Base-by-base conservation (phyloP, 2,888 invertebrate species). In the Camponotus fellah region DNA sequence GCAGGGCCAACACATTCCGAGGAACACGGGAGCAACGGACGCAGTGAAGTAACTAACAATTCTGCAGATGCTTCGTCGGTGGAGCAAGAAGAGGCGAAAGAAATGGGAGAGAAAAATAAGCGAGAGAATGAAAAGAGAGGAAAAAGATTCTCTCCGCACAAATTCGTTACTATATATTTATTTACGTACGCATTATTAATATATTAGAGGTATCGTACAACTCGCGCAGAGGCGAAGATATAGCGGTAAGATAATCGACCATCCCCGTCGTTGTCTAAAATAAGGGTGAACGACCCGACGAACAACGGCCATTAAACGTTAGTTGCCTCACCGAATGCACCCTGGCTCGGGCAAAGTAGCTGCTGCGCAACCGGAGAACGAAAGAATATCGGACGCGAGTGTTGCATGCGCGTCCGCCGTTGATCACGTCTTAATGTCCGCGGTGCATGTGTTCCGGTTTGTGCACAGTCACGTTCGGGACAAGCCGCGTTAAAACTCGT, bases 341-440 rank as follows among this genome's bases (percentile, higher is more conserved):
- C 5, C 26, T 46, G 8, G 40, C 43, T 79, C 40, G 37, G 37
- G 40, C 77, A 6, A 79, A 21, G 32, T 69, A 56, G 43, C 77
- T 56, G 56, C 58, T 58, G 69, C 37, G 12, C 56, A 40, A n/a
- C 37, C 64, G 62, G 37, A 64, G 21, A 60, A 3, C 26, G 77
- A 83, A 83, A 79, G 79, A 79, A 79, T 69, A 79, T 82, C 34
- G 69, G 32, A 77, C 58, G 46, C 40, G 34, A 65, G 32, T n/a
- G 49, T 71, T 65, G 60, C 79, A 76, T 76, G 84, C 65, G 56
- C 68, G 62, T 62, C 58, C 64, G 62, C 12, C 53, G 89, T 89
- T 89, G 88, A 88, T 89, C 89, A 69, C 86, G 82, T 87, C 86
- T 89, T 88, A 86, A 89, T 89, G 85, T 83, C 75, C 82, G 21